Evolutionary conservation across 2,113 vertebrate genomes (phyloP).

Genomic region (Parotia lawesii): DNA sequence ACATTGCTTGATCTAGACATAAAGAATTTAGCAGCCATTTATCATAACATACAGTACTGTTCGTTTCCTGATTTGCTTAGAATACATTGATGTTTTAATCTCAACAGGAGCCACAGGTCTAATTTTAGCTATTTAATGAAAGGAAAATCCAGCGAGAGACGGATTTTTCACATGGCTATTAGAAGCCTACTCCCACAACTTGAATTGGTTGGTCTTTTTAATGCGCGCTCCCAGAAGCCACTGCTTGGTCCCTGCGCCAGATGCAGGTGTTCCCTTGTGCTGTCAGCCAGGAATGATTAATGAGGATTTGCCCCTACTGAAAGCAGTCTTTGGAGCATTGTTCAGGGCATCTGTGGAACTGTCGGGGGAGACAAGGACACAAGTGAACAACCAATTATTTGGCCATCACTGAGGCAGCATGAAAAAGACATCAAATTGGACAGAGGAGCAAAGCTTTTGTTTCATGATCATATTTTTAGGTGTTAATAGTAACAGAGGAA

Average conservation of each 20-base stretch:
- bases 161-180: slow-evolving; percentile 64
- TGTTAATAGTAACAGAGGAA: slow-evolving; percentile 64
- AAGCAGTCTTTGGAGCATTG: slow-evolving; percentile 84
- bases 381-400: slow-evolving; percentile 89
- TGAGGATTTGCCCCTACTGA: slow-evolving; percentile 86
- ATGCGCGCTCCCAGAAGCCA: slow-evolving; percentile 63
- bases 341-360: slow-evolving; percentile 86
- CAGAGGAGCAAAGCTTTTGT: slow-evolving; percentile 79
- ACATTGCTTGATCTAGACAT: slow-evolving; percentile 70
- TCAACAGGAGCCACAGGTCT: slow-evolving; percentile 58
- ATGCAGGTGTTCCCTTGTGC: slow-evolving; percentile 84
- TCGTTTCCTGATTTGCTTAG: slow-evolving; percentile 64
- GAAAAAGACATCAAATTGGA: slow-evolving; percentile 85
- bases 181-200: slow-evolving; percentile 61
- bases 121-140: slow-evolving; percentile 69
- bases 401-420: slow-evolving; percentile 82
- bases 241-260: slow-evolving; percentile 72
- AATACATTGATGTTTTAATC: slow-evolving; percentile 62
- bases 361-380: slow-evolving; percentile 87
- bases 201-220: slow-evolving; percentile 62
- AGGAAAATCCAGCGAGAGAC: slow-evolving; percentile 35
- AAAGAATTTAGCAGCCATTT: slow-evolving; percentile 78
- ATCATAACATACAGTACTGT: slow-evolving; percentile 61
- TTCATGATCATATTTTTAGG: slow-evolving; percentile 72
- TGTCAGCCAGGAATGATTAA: slow-evolving; percentile 87